Conservation (phyloP, 1,140 invertebrate genomes). For the Drosophila erecta region DNA sequence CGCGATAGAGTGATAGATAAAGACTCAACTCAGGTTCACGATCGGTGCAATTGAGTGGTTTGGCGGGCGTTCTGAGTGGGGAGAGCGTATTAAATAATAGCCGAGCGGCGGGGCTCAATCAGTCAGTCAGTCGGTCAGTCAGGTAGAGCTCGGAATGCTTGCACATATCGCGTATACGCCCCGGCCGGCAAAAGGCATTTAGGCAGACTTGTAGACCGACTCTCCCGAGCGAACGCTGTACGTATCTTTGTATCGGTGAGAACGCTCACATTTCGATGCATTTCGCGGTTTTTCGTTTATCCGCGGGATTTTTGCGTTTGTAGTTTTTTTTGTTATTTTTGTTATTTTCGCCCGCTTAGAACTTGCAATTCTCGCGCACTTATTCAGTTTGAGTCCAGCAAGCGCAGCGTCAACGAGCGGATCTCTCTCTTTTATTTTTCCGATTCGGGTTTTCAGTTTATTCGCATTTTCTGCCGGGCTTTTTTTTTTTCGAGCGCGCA, state of each 20-base stretch:
- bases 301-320: conserved; percentile 31
- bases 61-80: conserved; percentile 6
- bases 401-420: conserved; percentile 71
- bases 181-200: conserved; percentile 53
- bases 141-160: conserved; percentile 61
- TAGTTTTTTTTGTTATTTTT: background rate
- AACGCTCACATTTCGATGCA: conserved; percentile 58
- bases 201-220: conserved; percentile 36
- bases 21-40: conserved; percentile 37
- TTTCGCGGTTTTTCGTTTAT: conserved; percentile 63
- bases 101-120: conserved; percentile 44
- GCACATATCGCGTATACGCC: conserved; percentile 76
- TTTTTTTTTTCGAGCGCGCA: conserved; percentile 10
- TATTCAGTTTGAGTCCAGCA: conserved; percentile 74
- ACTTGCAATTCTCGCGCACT: conserved; percentile 63
- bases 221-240: conserved; percentile 2
- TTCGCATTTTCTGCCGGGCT: conserved; percentile 19
- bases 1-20: conserved; percentile 18
- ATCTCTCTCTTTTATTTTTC: conserved; percentile 27
- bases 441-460: conserved; percentile 11
- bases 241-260: conserved; percentile 22
- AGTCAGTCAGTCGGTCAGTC: conserved; percentile 43
- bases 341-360: conserved; percentile 65
- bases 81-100: conserved; percentile 71
- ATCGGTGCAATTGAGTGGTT: conserved; percentile 37